Evolutionary conservation across 1,140 invertebrate genomes (phyloP).

Genomic region (Euwallacea fornicatus): DNA sequence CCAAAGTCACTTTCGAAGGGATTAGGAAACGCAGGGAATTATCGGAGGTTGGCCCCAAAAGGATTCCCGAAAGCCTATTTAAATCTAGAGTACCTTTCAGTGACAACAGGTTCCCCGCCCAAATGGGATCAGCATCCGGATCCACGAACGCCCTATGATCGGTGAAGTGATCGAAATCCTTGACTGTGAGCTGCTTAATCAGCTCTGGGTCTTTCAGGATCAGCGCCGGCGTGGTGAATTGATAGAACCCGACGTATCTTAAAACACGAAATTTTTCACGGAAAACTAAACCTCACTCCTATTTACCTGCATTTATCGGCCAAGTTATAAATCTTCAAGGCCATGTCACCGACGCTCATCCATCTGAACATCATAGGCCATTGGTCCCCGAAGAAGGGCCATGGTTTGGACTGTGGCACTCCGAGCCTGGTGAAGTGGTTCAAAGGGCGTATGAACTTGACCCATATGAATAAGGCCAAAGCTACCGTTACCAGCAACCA

Average conservation of each 20-base stretch:
- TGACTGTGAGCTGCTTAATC: conserved; percentile 57
- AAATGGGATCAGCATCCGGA: conserved; percentile 57
- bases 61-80: background rate
- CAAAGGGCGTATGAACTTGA: conserved; percentile 39
- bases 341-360: conserved; percentile 26
- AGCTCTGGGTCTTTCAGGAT: conserved; percentile 54
- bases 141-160: conserved; percentile 55
- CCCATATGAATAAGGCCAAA: conserved; percentile 10
- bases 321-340: conserved; percentile 28
- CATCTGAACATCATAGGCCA: conserved; percentile 8
- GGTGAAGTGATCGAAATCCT: conserved; percentile 58
- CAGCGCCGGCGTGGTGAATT: conserved; percentile 52
- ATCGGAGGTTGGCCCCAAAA: too few species aligned
- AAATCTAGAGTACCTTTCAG: conserved; percentile 54
- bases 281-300: background rate
- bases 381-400: conserved; percentile 51
- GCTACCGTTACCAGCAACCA: background rate
- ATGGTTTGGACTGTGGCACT: conserved; percentile 52
- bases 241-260: conserved; percentile 54
- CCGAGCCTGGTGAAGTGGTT: conserved; percentile 54
- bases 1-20: too few species aligned
- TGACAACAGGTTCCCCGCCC: conserved; percentile 57
- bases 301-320: conserved; percentile 35
- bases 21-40: too few species aligned
- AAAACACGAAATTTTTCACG: background rate